A percentile compares a stretch with the other conserved stretches of the same genome.
Conservation (phyloP, 1,140 invertebrate species). For the Procambarus virginalis region DNA sequence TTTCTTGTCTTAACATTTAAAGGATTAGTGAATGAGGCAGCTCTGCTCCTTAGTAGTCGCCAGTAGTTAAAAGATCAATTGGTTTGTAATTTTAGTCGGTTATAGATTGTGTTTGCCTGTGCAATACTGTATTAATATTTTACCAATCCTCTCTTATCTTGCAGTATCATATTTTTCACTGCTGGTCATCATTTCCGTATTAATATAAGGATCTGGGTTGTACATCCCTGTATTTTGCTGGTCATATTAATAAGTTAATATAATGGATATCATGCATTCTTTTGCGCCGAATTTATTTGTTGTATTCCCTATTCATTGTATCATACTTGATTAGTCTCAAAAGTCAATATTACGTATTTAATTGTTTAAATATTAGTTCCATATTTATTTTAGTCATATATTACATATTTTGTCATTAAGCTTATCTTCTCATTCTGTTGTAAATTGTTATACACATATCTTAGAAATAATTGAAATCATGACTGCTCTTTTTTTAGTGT, state of each 20-base stretch:
- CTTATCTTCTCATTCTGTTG: not conserved
- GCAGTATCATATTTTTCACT: not conserved
- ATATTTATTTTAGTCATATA: not conserved
- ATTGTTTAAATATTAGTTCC: not conserved
- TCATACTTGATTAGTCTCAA: conserved; percentile 32
- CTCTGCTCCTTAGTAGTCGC: not conserved
- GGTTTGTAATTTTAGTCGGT: not conserved
- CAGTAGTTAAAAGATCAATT: not conserved
- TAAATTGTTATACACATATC: not conserved
- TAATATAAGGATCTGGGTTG: conserved; percentile 3
- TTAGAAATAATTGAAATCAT: not conserved
- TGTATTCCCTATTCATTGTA: not conserved
- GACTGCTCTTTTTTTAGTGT: conserved; percentile 13
- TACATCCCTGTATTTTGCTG: conserved; percentile 20
- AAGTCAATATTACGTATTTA: not conserved
- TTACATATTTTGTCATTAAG: not conserved
- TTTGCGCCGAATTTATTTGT: not conserved
- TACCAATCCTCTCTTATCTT: not conserved
- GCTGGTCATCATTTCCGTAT: not conserved
- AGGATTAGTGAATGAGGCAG: not conserved
- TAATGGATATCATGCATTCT: conserved; percentile 17
- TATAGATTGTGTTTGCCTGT: conserved; percentile 6
- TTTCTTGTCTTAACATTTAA: not conserved
- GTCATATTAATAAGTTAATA: conserved; percentile 12
- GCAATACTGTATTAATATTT: not conserved